Conservation (phyloP, 2,797 vertebrate genomes). For the Hirundo rustica region DNA sequence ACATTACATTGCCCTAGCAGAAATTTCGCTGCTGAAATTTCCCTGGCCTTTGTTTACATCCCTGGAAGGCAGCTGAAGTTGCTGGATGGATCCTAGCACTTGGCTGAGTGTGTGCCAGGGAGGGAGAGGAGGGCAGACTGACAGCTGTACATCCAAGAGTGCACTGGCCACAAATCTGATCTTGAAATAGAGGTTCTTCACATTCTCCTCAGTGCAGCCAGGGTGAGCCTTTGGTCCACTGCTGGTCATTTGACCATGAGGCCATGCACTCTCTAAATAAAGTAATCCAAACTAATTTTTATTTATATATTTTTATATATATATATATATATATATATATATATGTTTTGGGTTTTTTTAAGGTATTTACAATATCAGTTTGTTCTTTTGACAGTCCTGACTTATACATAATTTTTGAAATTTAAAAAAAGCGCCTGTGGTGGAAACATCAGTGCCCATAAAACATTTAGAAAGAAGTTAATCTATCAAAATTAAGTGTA, state of each 20-base stretch:
- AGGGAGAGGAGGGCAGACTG: not conserved
- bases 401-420: not conserved
- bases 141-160: not conserved
- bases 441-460: not conserved
- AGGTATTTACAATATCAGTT: not conserved
- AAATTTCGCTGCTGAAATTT: not conserved
- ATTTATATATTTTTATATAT: too few relatives aligned
- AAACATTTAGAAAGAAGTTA: slow-evolving; percentile 31
- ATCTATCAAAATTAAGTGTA: slow-evolving; percentile 32
- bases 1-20: not conserved
- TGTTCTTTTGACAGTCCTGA: not conserved
- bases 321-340: too few relatives aligned
- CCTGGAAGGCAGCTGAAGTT: slow-evolving; percentile 19
- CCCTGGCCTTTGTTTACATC: slow-evolving; percentile 25
- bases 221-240: not conserved
- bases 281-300: not conserved
- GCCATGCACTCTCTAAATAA: not conserved
- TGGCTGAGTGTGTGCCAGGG: not conserved
- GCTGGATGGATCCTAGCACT: not conserved
- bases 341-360: too few relatives aligned
- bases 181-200: not conserved
- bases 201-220: not conserved
- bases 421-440: not conserved
- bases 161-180: not conserved
- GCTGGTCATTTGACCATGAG: not conserved